A percentile compares a stretch with the other conserved stretches of the same genome.
Conservation (phyloP, 2,888 invertebrate species). For the Plagiodera versicolora region DNA sequence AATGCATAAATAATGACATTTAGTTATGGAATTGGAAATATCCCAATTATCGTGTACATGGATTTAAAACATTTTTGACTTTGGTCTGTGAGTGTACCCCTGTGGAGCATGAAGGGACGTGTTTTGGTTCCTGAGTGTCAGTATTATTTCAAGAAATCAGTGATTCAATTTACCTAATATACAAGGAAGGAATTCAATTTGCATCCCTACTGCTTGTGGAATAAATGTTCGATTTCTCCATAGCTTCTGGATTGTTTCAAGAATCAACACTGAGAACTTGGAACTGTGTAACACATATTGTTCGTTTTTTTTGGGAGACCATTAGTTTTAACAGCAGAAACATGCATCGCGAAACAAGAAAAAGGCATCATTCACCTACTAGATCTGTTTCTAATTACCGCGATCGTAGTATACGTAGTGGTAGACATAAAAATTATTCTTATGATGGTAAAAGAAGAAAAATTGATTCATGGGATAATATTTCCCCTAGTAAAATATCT, state of each 20-base stretch:
- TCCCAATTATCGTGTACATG: background rate
- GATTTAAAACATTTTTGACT: slow-evolving; percentile 3
- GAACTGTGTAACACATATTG: slow-evolving; percentile 57
- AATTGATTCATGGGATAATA: slow-evolving; percentile 64
- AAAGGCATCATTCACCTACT: slow-evolving; percentile 73
- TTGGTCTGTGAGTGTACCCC: slow-evolving; percentile 2
- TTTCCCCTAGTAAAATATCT: slow-evolving; percentile 58
- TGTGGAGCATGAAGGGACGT: slow-evolving; percentile 1
- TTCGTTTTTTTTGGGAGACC: slow-evolving; percentile 31
- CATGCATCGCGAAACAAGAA: slow-evolving; percentile 75
- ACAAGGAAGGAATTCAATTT: background rate
- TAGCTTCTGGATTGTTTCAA: slow-evolving; percentile 67
- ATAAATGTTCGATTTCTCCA: slow-evolving; percentile 71
- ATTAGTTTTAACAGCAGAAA: slow-evolving; percentile 6
- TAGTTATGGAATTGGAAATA: slow-evolving; percentile 21
- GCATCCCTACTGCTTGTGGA: slow-evolving; percentile 49
- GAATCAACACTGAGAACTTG: slow-evolving; percentile 71
- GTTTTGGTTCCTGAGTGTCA: background rate
- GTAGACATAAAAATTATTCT: slow-evolving; percentile 66
- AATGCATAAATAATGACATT: slow-evolving; percentile 9
- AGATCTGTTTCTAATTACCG: slow-evolving; percentile 60
- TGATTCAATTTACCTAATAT: background rate
- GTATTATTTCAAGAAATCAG: background rate
- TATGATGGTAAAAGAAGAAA: slow-evolving; percentile 71
- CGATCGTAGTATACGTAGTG: slow-evolving; percentile 64